Percentiles rank a stretch among this genome's conserved stretches.
Conservation (phyloP, 2,113 vertebrate species). For the Spheniscus mendiculus region DNA sequence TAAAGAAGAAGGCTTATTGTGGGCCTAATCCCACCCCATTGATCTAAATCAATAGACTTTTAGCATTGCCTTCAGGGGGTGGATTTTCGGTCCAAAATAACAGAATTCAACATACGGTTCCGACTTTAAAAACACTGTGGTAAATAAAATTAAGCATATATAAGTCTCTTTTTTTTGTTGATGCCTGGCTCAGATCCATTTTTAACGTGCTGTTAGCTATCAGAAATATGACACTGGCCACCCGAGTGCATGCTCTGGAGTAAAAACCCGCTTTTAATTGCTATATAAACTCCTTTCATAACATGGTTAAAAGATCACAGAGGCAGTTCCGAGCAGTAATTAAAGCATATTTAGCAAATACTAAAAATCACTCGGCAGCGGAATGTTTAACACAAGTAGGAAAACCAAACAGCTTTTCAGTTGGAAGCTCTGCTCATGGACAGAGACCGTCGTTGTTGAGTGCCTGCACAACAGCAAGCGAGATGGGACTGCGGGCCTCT, state of each 20-base stretch:
- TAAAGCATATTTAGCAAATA: conserved; percentile 52
- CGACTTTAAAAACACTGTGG: not conserved
- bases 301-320: conserved; percentile 34
- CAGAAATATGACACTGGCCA: conserved; percentile 1
- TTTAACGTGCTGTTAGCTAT: conserved; percentile 3
- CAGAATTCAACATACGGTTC: not conserved
- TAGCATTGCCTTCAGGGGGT: not conserved
- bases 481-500: not conserved
- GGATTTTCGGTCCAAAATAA: not conserved
- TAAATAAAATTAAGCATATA: not conserved
- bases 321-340: not conserved
- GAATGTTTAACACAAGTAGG: not conserved
- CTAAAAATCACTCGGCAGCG: not conserved
- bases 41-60: not conserved
- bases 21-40: not conserved
- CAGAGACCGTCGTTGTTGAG: not conserved
- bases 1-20: not conserved
- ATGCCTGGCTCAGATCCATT: conserved; percentile 15
- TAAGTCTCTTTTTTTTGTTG: not conserved
- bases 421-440: not conserved
- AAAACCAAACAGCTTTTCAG: conserved; percentile 11
- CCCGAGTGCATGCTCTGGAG: not conserved
- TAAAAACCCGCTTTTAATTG: conserved; percentile 49
- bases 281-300: conserved; percentile 30
- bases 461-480: not conserved